phyloP scores from a whole-genome alignment of 2,113 vertebrate species.

The Eleginops maclovinus region DNA sequence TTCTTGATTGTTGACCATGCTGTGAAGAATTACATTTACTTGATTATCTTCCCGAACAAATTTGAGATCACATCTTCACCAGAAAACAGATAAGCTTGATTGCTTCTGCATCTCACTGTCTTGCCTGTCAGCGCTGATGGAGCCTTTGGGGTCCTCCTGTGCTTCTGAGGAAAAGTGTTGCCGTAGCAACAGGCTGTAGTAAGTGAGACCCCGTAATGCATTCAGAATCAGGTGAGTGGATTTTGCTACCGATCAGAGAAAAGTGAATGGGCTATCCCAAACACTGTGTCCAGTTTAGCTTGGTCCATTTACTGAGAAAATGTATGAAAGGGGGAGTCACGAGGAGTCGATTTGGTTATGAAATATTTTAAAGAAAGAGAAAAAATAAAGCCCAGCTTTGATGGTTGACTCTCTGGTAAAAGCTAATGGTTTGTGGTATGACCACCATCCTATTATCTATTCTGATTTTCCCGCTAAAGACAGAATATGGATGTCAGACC shows the following conservation, averaged over 20 bases:
- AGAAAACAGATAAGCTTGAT: constrained; percentile 64
- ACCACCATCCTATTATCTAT: constrained; percentile 6
- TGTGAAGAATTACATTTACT: constrained; percentile 35
- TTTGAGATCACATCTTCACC: constrained; percentile 42
- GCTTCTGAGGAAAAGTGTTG: constrained; percentile 56
- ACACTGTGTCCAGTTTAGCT: constrained; percentile 32
- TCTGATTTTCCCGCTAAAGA: not conserved
- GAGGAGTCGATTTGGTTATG: constrained; percentile 16
- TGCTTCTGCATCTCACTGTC: constrained; percentile 64
- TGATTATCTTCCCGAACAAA: constrained; percentile 59
- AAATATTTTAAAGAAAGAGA: not conserved
- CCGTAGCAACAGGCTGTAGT: constrained; percentile 74
- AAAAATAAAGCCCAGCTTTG: not conserved
- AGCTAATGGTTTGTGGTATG: constrained; percentile 20
- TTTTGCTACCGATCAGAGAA: constrained; percentile 21
- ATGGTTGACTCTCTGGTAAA: not conserved
- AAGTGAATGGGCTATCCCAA: constrained; percentile 22
- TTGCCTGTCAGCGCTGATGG: constrained; percentile 48
- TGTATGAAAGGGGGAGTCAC: constrained; percentile 14
- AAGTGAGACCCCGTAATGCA: constrained; percentile 37
- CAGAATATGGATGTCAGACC: constrained; percentile 36
- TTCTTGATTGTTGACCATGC: constrained; percentile 37
- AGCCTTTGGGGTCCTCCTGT: constrained; percentile 53
- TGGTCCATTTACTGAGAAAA: constrained; percentile 6
- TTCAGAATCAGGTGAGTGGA: constrained; percentile 57